phyloP scores from a whole-genome alignment of 2,797 vertebrate genomes.

The Notolabrus celidotus region DNA sequence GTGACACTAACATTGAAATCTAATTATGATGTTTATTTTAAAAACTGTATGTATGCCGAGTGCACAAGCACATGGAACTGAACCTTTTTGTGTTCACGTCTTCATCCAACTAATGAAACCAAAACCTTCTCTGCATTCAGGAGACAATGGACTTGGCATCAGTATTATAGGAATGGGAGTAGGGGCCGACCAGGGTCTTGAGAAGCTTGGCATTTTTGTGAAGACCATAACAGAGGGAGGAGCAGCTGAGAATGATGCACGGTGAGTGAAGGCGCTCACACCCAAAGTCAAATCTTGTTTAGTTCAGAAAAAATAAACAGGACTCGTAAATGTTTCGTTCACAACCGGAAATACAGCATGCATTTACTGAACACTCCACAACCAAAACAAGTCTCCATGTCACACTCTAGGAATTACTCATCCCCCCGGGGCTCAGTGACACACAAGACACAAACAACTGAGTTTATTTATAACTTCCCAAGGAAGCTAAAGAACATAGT shows the following conservation, averaged over 20 bases:
- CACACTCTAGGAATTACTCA: constrained; percentile 30
- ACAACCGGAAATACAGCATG: not conserved
- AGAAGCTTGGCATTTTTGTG: constrained; percentile 95
- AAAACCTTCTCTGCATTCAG: constrained; percentile 68
- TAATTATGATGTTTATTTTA: not conserved
- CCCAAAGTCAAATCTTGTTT: not conserved
- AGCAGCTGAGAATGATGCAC: constrained; percentile 91
- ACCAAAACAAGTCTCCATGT: constrained; percentile 28
- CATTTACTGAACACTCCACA: not conserved
- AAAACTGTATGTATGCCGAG: not conserved
- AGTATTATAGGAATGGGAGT: constrained; percentile 97
- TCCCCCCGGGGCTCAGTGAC: constrained; percentile 23
- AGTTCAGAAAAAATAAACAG: not conserved
- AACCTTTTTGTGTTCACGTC: not conserved
- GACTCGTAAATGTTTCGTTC: not conserved
- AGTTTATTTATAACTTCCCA: constrained; percentile 62
- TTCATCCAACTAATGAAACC: not conserved
- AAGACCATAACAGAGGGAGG: constrained; percentile 94
- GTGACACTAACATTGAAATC: not conserved
- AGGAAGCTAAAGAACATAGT: constrained; percentile 51
- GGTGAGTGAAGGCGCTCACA: constrained; percentile 80
- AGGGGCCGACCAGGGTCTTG: constrained; percentile 93
- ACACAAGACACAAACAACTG: constrained; percentile 40
- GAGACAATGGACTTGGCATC: constrained; percentile 94
- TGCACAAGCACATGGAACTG: not conserved